Percentiles rank a stretch among this genome's conserved stretches.
Evolutionary conservation across 2,888 invertebrate species (phyloP).

Genomic region (Dolichopus griseipennis): DNA sequence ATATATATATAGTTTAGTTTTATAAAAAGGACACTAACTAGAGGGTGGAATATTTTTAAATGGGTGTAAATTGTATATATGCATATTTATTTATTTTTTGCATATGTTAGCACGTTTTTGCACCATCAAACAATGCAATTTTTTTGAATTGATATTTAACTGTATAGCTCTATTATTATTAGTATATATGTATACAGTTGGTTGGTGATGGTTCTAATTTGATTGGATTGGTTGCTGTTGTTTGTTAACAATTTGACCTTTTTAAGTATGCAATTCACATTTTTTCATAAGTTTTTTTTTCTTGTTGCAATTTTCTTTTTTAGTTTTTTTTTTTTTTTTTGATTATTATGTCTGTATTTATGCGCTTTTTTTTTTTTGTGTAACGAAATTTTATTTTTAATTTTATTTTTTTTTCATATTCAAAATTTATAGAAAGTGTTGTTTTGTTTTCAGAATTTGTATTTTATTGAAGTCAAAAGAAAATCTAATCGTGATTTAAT

Average conservation of each 20-base stretch:
- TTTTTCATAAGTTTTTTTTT: background rate
- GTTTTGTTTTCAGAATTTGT: too few species aligned
- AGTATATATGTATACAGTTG: too few species aligned
- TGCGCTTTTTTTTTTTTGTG: background rate
- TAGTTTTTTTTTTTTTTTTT: background rate
- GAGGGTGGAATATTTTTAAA: background rate
- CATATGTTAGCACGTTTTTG: constrained; percentile 1
- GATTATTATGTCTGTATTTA: background rate
- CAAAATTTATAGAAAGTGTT: too few species aligned
- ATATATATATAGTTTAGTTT: background rate
- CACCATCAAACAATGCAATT: constrained; percentile 1
- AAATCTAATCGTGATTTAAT: background rate
- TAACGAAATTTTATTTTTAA: background rate
- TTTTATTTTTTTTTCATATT: background rate
- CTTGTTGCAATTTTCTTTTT: background rate
- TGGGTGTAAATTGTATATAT: background rate
- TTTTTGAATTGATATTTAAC: background rate
- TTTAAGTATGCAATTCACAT: constrained; percentile 6
- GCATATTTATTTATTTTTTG: too few species aligned
- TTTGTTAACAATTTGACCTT: background rate
- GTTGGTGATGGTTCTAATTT: too few species aligned
- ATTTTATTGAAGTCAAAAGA: background rate
- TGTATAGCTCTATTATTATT: too few species aligned
- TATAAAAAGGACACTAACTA: background rate
- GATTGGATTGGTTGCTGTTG: too few species aligned